These are phyloP conservation scores for Clinocottus analis DNA, from an alignment of 2,113 vertebrate species.

Conservation along the genomic window DNA sequence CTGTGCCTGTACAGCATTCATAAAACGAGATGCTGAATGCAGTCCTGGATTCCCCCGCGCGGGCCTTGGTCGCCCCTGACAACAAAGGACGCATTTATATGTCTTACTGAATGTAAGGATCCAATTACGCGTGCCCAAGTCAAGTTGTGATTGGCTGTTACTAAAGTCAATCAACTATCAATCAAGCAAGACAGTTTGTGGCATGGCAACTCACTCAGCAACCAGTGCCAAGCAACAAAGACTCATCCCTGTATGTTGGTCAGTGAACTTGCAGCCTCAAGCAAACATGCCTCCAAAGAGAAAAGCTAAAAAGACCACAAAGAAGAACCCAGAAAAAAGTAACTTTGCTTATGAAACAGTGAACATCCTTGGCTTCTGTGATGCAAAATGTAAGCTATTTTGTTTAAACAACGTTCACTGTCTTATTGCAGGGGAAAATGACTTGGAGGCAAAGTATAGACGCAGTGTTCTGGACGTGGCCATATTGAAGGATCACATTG, in stretches of 20 bases:
- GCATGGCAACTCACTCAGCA: conserved; percentile 55
- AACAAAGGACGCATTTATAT: conserved; percentile 56
- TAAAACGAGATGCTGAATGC: conserved; percentile 53
- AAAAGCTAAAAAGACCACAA: conserved; percentile 64
- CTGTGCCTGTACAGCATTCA: conserved; percentile 38
- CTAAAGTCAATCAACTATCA: conserved; percentile 54
- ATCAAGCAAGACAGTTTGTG: conserved; percentile 19
- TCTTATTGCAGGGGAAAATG: conserved; percentile 64
- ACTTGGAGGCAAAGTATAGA: conserved; percentile 69
- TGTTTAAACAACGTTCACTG: not conserved
- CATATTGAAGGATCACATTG: conserved; percentile 77
- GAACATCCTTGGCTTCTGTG: rapidly evolving
- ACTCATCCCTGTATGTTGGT: conserved; percentile 26
- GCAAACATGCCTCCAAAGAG: conserved; percentile 79
- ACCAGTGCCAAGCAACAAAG: conserved; percentile 48
- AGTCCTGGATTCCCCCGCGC: conserved; percentile 16
- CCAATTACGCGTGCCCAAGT: conserved; percentile 5
- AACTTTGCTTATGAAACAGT: not conserved
- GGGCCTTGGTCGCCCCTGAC: conserved; percentile 51
- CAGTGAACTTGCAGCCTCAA: conserved; percentile 1
- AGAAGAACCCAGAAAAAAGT: conserved; percentile 64
- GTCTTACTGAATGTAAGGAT: conserved; percentile 17
- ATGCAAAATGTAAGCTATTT: not conserved
- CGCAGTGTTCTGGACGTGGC: conserved; percentile 76
- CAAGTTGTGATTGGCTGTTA: conserved; percentile 52